Conservation (phyloP, 2,113 vertebrate species). For the Rhagologus leucostigma region DNA sequence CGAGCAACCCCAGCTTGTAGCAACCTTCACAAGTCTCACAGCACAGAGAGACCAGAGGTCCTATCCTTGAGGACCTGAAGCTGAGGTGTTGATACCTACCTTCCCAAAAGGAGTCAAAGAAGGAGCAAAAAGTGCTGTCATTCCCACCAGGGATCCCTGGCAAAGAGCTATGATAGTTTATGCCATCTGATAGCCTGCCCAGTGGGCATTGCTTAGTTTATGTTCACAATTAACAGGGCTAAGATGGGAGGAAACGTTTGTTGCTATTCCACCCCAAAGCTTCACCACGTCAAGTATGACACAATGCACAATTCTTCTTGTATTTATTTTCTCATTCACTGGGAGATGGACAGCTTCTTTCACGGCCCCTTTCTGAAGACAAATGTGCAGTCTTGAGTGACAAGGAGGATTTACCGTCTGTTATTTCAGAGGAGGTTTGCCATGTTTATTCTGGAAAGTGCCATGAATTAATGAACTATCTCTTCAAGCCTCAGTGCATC, state of each 20-base stretch:
- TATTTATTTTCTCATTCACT: constrained; percentile 50
- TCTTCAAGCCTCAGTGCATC: constrained; percentile 46
- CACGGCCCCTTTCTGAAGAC: neutral
- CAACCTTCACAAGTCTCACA: constrained; percentile 12
- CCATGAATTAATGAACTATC: constrained; percentile 63
- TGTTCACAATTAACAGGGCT: neutral
- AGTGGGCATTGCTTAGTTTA: neutral
- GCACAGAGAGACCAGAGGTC: neutral
- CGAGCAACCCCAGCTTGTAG: constrained; percentile 46
- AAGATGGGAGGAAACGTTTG: neutral
- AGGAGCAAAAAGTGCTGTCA: neutral
- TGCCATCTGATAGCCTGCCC: neutral
- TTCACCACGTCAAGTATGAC: neutral
- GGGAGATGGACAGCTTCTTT: constrained; percentile 25
- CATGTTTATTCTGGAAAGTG: constrained; percentile 59
- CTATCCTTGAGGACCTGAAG: neutral
- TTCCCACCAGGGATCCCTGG: neutral
- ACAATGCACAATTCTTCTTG: constrained; percentile 41
- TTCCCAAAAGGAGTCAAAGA: neutral
- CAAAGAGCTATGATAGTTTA: neutral
- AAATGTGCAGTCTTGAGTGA: constrained; percentile 47
- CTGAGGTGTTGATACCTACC: neutral
- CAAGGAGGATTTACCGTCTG: constrained; percentile 50
- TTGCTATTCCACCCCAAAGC: neutral
- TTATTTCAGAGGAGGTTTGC: constrained; percentile 59